Base-by-base conservation (phyloP, 2,797 vertebrate species). In the Micromesistius poutassou region DNA sequence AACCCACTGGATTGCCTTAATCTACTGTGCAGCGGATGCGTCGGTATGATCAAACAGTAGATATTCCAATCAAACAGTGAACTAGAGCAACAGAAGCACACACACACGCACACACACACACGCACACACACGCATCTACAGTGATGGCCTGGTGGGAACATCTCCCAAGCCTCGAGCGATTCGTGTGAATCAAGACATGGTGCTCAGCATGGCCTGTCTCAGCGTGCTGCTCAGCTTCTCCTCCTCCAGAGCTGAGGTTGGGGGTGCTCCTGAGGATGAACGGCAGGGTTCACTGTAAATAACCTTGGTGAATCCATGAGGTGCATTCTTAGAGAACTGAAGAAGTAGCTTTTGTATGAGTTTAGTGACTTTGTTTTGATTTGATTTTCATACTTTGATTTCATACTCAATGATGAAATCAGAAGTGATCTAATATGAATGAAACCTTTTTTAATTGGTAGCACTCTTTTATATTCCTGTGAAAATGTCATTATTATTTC, bases 1-100 rank as follows among this genome's bases (percentile, higher is more conserved):
- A 85, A 82, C 86, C 88, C 85, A 80, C 71, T 90, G 89, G 89
- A 89, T 83, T 84, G 84, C 77, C 87, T 87, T 89, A 92, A 90
- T 90, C 91, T 89, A 91, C 90, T 90, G 85, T 81, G 81, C 22
- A 74, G 84, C 79, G 81, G 81, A 87, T 81, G 79, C 84, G 83
- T 66, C 83, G 78, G 79, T 83, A 89, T 85, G 89, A 91, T 92
- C 85, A 89, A 90, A 90, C 85, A 88, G 78, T 80, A 85, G 82
- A 77, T 87, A 88, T 87, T 89, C 86, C 80, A 87, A 87, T 89
- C 88, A 89, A 91, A 85, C 84, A 76, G 76, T 62, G 83, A 75
- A 81, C 42, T 25, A 62, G 71, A 81, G 78, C 76, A 83, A 78
- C 77, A 76, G 78, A 83, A 81, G 73, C 68, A 78, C 74, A 78